Evolutionary conservation across 2,113 vertebrate genomes (phyloP).

Genomic region (Cyphomyrus discorhynchus): DNA sequence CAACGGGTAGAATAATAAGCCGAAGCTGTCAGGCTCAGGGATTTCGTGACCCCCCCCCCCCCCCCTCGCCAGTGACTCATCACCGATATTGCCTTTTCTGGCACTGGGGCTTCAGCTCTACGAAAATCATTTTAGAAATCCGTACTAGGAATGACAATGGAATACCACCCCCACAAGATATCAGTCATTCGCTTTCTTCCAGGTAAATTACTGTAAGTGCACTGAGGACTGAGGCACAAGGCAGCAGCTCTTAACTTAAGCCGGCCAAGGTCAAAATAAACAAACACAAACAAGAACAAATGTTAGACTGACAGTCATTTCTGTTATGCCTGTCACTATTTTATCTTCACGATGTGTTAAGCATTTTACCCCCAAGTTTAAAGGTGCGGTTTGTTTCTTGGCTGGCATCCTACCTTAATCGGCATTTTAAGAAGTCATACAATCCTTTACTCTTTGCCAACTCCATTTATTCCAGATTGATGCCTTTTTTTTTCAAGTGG

Average conservation of each 20-base stretch:
- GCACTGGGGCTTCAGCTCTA: conserved; percentile 21
- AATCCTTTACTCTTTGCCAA: neutral
- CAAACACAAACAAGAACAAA: neutral
- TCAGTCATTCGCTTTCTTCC: neutral
- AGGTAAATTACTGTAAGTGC: neutral
- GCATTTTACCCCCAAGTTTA: neutral
- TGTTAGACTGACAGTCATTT: neutral
- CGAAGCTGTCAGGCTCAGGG: conserved; percentile 22
- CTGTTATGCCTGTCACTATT: neutral
- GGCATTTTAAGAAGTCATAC: neutral
- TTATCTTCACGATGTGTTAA: neutral
- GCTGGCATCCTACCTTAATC: neutral
- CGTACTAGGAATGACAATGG: conserved; percentile 11
- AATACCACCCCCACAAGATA: neutral
- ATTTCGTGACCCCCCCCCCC: conserved; percentile 15
- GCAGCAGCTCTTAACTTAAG: neutral
- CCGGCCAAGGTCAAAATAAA: neutral
- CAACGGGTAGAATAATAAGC: conserved; percentile 35
- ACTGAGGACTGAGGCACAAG: neutral
- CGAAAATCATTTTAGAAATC: conserved; percentile 9
- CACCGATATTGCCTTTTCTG: conserved; percentile 31
- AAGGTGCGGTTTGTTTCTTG: neutral
- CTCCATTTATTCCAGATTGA: neutral
- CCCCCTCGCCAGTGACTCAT: conserved; percentile 34
- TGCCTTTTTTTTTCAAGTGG: neutral